phyloP scores from a whole-genome alignment of 2,797 vertebrate genomes.

The Sebastes trivittatus region DNA sequence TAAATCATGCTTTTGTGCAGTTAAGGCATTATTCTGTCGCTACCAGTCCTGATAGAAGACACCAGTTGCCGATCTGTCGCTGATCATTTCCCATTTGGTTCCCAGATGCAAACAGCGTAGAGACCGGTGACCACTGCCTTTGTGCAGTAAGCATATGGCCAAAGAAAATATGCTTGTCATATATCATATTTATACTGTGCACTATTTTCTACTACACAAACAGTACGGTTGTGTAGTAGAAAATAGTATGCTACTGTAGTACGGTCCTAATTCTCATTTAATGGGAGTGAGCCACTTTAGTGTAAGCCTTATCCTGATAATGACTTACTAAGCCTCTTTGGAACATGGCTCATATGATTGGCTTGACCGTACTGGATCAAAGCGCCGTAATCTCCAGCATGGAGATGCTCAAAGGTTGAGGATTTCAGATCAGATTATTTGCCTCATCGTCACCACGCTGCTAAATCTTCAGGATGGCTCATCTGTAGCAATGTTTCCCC shows the following conservation, averaged over 20 bases:
- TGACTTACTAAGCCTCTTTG: constrained; percentile 80
- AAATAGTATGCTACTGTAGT: constrained; percentile 37
- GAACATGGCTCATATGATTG: constrained; percentile 77
- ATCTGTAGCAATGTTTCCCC: constrained; percentile 1
- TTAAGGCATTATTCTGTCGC: not conserved
- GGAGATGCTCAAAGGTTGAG: constrained; percentile 72
- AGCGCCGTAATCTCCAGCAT: constrained; percentile 74
- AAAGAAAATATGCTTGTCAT: not conserved
- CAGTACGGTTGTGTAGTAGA: not conserved
- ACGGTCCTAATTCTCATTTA: constrained; percentile 65
- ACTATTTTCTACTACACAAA: no score
- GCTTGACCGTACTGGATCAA: constrained; percentile 79
- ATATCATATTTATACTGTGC: not conserved
- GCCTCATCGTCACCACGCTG: constrained; percentile 20
- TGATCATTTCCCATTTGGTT: not conserved
- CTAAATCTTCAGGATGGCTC: constrained; percentile 29
- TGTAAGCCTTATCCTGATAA: constrained; percentile 78
- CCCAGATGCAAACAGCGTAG: not conserved
- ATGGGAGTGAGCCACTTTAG: constrained; percentile 70
- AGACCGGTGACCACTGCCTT: not conserved
- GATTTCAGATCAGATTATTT: constrained; percentile 69
- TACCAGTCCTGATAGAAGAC: not conserved
- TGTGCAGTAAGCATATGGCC: not conserved
- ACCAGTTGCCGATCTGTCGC: not conserved
- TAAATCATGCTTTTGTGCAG: not conserved